These are phyloP conservation scores for Dusona sp. DNA, from an alignment of 2,888 invertebrate genomes.

Conservation along the genomic window DNA sequence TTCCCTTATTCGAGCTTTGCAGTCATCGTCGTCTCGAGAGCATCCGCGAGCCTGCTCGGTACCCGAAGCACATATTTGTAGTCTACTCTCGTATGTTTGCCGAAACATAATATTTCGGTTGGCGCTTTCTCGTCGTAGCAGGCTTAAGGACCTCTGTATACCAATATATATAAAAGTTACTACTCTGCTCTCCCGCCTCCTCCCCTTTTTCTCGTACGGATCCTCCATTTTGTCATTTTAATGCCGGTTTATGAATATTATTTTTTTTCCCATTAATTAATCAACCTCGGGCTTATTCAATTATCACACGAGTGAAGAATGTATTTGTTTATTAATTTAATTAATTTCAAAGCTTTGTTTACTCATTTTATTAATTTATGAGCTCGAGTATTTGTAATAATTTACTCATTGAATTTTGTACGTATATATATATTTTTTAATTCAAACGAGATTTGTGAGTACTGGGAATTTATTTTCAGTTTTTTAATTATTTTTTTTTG, in stretches of 20 bases:
- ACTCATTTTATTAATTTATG: neutral
- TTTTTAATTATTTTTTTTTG: neutral
- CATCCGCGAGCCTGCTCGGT: slow-evolving; percentile 60
- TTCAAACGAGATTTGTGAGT: neutral
- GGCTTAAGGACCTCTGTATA: slow-evolving; percentile 40
- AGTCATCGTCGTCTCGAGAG: slow-evolving; percentile 67
- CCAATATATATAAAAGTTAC: slow-evolving; percentile 6
- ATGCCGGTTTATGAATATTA: neutral
- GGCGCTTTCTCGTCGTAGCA: slow-evolving; percentile 63
- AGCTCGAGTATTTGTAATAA: neutral
- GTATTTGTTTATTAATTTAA: neutral
- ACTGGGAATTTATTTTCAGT: neutral
- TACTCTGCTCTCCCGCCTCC: neutral
- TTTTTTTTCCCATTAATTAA: slow-evolving; percentile 1
- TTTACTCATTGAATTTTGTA: too few species aligned
- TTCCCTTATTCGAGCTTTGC: slow-evolving; percentile 26
- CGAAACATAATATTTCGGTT: slow-evolving; percentile 83
- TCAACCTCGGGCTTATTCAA: neutral
- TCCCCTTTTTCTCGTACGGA: slow-evolving; percentile 3
- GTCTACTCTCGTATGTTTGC: slow-evolving; percentile 83
- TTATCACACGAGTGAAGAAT: neutral
- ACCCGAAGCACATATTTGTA: slow-evolving; percentile 81
- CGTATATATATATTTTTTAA: too few species aligned
- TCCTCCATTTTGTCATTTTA: neutral
- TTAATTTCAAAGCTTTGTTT: neutral